These are phyloP conservation scores for Botia almorhae DNA, from an alignment of 2,797 vertebrate species.

Conservation along the genomic window DNA sequence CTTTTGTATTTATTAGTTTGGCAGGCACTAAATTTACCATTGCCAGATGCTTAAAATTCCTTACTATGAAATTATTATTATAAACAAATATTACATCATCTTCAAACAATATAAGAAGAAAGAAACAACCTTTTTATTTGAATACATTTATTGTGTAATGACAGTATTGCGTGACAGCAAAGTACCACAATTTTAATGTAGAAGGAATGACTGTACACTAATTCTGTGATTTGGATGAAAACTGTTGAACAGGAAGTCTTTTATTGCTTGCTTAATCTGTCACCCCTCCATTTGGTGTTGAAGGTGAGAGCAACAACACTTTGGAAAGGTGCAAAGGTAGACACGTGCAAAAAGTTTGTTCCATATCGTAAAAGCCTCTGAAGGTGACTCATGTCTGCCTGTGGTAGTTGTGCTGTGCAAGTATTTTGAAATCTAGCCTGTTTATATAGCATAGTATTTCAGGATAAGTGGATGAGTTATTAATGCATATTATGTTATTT, in stretches of 20 bases:
- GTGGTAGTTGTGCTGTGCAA: neutral
- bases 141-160: neutral
- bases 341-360: slow-evolving; percentile 11
- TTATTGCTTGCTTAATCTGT: slow-evolving; percentile 14
- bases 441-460: no score
- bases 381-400: neutral
- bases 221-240: slow-evolving; percentile 1
- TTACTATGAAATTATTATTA: neutral
- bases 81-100: neutral
- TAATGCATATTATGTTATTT: neutral
- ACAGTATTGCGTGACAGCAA: neutral
- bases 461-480: neutral
- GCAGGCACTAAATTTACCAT: neutral
- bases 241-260: slow-evolving; percentile 20
- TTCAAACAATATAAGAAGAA: neutral
- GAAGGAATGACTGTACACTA: neutral
- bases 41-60: neutral
- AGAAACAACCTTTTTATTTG: neutral
- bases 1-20: neutral
- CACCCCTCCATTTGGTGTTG: slow-evolving; percentile 44
- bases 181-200: neutral
- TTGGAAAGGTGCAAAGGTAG: slow-evolving; percentile 31
- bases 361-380: neutral
- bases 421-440: neutral
- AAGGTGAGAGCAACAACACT: slow-evolving; percentile 3